These are phyloP conservation scores for Clanis bilineata DNA, from an alignment of 2,888 invertebrate species.

Conservation along the genomic window DNA sequence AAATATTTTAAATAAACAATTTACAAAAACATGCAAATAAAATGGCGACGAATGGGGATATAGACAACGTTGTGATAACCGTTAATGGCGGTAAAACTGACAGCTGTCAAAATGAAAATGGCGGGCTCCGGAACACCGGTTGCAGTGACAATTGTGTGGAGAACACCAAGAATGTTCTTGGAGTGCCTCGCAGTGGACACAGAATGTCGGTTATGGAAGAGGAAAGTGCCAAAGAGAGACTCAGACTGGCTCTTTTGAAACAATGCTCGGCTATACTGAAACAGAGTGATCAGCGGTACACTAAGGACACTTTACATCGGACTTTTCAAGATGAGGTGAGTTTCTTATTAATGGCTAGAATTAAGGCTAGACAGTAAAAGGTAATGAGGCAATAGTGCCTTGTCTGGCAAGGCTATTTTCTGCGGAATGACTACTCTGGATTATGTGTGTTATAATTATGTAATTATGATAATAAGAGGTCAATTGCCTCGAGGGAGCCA, in stretches of 20 bases:
- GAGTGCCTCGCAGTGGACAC: constrained; percentile 52
- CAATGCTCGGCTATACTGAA: constrained; percentile 85
- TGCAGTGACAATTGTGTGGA: not conserved
- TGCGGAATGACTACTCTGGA: too few relatives aligned
- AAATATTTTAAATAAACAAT: not conserved
- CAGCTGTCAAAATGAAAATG: constrained; percentile 25
- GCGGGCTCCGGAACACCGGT: not conserved
- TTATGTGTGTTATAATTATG: too few relatives aligned
- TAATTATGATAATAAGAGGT: too few relatives aligned
- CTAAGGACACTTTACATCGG: constrained; percentile 84
- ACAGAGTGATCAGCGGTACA: constrained; percentile 83
- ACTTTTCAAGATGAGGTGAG: constrained; percentile 87
- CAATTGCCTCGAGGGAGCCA: too few relatives aligned
- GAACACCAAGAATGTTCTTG: constrained; percentile 38
- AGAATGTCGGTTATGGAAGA: constrained; percentile 87
- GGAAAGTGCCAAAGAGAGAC: constrained; percentile 84
- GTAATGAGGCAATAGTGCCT: too few relatives aligned
- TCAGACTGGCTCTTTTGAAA: constrained; percentile 83
- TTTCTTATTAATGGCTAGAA: too few relatives aligned
- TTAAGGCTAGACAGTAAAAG: too few relatives aligned
- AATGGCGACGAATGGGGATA: constrained; percentile 30
- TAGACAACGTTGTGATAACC: constrained; percentile 26
- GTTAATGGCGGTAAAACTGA: constrained; percentile 21
- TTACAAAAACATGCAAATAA: constrained; percentile 17
- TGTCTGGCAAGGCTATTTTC: too few relatives aligned